Evolutionary conservation across 1,140 invertebrate species (phyloP).

Genomic region (Nephila pilipes): DNA sequence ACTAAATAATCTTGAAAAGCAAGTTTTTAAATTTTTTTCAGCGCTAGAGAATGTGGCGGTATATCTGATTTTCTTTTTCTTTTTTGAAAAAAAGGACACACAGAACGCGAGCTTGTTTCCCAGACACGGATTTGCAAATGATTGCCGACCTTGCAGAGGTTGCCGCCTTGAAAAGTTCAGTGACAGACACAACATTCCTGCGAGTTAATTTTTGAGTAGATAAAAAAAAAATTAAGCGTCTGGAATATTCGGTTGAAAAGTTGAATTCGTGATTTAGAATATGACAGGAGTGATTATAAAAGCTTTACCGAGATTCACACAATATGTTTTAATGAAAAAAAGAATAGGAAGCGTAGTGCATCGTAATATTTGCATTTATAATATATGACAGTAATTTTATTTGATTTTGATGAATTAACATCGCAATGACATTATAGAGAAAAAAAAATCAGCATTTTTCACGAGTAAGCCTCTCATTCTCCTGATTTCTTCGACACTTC

Average conservation of each 20-base stretch:
- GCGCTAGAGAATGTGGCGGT: background rate
- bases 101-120: background rate
- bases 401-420: too few species aligned
- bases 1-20: background rate
- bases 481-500: too few species aligned
- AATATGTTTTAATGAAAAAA: too few species aligned
- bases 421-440: too few species aligned
- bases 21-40: background rate
- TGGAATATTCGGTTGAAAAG: background rate
- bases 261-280: too few species aligned
- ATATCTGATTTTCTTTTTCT: background rate
- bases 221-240: background rate
- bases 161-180: constrained; percentile 11
- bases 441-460: too few species aligned
- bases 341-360: too few species aligned
- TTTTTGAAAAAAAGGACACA: background rate
- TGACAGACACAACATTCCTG: background rate
- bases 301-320: too few species aligned
- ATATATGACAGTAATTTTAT: too few species aligned
- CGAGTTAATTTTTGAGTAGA: background rate
- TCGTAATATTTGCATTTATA: too few species aligned
- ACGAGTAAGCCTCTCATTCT: too few species aligned
- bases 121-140: background rate
- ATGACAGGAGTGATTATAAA: too few species aligned
- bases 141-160: background rate